Base-by-base conservation (phyloP, 2,888 invertebrate genomes). In the Sphinx pinastri region DNA sequence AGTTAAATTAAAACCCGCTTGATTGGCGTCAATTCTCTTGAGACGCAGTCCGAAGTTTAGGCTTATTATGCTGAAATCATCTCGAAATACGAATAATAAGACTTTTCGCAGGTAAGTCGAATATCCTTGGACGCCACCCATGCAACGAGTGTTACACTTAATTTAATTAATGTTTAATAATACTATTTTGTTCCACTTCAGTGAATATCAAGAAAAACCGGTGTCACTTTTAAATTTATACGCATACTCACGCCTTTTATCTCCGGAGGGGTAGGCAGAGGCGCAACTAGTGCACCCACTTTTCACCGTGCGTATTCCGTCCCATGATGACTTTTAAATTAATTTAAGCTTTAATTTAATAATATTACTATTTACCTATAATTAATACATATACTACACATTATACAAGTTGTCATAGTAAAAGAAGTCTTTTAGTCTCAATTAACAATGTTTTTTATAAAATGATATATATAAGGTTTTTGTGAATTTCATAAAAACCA, bases 101-200 rank as follows among this genome's bases (percentile, higher is more conserved):
- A 7, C 54, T n/a, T n/a, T 54, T 54, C 4, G n/a, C n/a, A 54
- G n/a, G 54, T 54, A 54, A n/a, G n/a, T n/a, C 16, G 57, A 25
- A 38, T n/a, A 45, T 47, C 60, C 60, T 60, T 60, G 45, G 45
- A 60, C 11, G 16, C n/a, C 60, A 60, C 60, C 11, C n/a, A 10
- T 45, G 12, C 16, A 60, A 10, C 7, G 60, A 45, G n/a, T 60
- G 60, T n/a, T 60, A 59, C 7, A 31, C 5, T 14, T n/a, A n/a
- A n/a, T 59, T 59, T n/a, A n/a, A 38, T 59, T 14, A 1, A 52
- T 52, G 52, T 52, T 52, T 52, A 8, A 55, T 55, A 19, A 59
- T 38, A 12, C 1, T n/a, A 59, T n/a, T n/a, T 59, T 25, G n/a
- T 60, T 45, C 45, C 3, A 60, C 11, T 16, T 45, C 0, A n/a